Conservation (phyloP, 2,888 invertebrate genomes). For the Drosophila mayaguana region DNA sequence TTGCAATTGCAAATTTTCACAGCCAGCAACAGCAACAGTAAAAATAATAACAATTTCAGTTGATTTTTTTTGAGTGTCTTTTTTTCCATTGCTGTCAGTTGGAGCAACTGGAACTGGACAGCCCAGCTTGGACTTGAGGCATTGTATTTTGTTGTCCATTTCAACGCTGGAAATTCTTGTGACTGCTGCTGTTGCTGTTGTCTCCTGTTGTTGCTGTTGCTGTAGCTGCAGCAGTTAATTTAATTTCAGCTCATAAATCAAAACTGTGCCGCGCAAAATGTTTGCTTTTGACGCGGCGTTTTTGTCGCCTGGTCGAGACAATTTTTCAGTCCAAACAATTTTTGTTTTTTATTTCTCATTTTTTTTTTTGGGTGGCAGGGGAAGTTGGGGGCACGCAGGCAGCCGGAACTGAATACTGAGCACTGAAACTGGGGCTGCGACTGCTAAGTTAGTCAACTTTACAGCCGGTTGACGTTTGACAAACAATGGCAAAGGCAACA, state of each 20-base stretch:
- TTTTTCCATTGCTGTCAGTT: constrained; percentile 40
- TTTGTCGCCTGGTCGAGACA: constrained; percentile 69
- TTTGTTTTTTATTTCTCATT: not conserved
- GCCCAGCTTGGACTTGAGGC: constrained; percentile 56
- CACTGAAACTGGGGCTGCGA: constrained; percentile 37
- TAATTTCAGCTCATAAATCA: constrained; percentile 81
- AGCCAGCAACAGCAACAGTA: constrained; percentile 42
- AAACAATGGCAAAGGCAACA: constrained; percentile 67
- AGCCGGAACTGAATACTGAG: constrained; percentile 46
- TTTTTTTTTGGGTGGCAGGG: constrained; percentile 1
- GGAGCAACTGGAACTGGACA: constrained; percentile 57
- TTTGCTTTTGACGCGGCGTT: constrained; percentile 75
- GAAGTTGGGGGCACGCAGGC: constrained; percentile 20
- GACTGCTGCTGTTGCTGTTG: constrained; percentile 39
- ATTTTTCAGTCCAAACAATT: constrained; percentile 46
- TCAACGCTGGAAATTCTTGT: constrained; percentile 77
- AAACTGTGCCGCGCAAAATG: constrained; percentile 81
- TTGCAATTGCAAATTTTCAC: constrained; percentile 70
- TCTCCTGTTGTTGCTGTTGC: constrained; percentile 40
- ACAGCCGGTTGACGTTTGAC: constrained; percentile 72
- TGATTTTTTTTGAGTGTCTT: constrained; percentile 28
- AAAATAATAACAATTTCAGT: constrained; percentile 65
- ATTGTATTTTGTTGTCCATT: constrained; percentile 63
- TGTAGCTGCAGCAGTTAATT: constrained; percentile 75
- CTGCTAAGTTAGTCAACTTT: constrained; percentile 68